Evolutionary conservation across 2,797 vertebrate genomes (phyloP), one percentile per base, ranked within the genome.

Genomic region (Propithecus perrieri): DNA sequence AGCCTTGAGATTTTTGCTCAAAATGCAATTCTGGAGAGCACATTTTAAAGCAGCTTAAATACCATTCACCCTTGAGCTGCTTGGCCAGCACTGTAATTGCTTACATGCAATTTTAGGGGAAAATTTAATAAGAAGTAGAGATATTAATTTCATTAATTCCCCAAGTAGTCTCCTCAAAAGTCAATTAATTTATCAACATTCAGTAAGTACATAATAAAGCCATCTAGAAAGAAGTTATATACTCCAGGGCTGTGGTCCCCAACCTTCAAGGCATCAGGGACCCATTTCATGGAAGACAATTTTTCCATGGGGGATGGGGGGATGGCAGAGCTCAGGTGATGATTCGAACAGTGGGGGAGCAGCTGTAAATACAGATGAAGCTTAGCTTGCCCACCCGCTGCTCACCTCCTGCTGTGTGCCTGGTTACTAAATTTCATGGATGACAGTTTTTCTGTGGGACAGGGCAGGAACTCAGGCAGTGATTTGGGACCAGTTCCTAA

Each of bases 81-180:
- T 11, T 84, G 33, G 46, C 57, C 43, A 86, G 38, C 24, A 74
- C 30, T 86, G 22, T n/a, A 76, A 94, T 89, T 28, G 67, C 55
- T 41, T 41, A 53, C 6, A 85, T 55, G 74, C 11, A 80, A 80
- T 72, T 91, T 92, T 74, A 83, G 4, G 14, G 53, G 33, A 6
- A 87, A 67, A 41, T 85, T 86, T 87, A 91, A 59, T 71, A 91
- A 95, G 61, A 90, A 92, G n/a, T 69, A 93, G 90, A 67, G 35
- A 41, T 48, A 89, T 95, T 83, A 41, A 87, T 94, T 94, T 94
- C 28, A 88, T 53, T 53, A 83, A 93, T 75, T 26, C 61, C 38
- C 35, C 26, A 78, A n/a, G 35, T 43, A 81, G 63, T 93, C 35
- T 96, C 57, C n/a, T 91, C 55, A 57, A 96, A 97, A 91, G 46